Conservation (phyloP, 2,113 vertebrate species). For the Forbesichthys papilliferus region DNA sequence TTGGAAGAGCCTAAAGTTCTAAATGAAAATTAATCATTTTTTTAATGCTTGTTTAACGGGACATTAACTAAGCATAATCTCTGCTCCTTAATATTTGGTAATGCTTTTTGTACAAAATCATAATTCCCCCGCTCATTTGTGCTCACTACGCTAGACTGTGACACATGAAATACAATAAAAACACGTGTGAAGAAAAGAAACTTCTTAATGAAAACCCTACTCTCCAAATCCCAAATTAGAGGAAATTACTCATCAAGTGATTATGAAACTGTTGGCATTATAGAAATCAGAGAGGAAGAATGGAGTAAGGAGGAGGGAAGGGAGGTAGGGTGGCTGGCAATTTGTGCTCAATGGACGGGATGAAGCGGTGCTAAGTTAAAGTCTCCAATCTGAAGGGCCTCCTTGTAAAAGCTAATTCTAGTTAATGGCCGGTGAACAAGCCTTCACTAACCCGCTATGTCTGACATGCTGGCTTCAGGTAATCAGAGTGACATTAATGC, state of each 20-base stretch:
- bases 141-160: slow-evolving; percentile 62
- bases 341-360: slow-evolving; percentile 72
- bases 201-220: slow-evolving; percentile 58
- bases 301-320: slow-evolving; percentile 59
- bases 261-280: slow-evolving; percentile 78
- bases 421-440: slow-evolving; percentile 81
- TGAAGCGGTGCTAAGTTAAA: slow-evolving; percentile 76
- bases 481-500: slow-evolving; percentile 87
- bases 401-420: slow-evolving; percentile 85
- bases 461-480: slow-evolving; percentile 76
- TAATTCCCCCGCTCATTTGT: slow-evolving; percentile 11
- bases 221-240: slow-evolving; percentile 74
- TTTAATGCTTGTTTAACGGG: too few species aligned
- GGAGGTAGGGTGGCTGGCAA: slow-evolving; percentile 56
- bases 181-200: slow-evolving; percentile 42
- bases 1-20: too few species aligned
- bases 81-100: slow-evolving; percentile 29
- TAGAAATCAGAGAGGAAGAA: slow-evolving; percentile 76
- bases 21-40: too few species aligned
- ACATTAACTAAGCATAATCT: not conserved
- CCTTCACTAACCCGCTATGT: slow-evolving; percentile 71
- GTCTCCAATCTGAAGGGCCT: slow-evolving; percentile 74
- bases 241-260: slow-evolving; percentile 72
- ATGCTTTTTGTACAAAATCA: slow-evolving; percentile 25
- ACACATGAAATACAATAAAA: slow-evolving; percentile 59